Conservation (phyloP, 2,888 invertebrate genomes). For the Drosophila nr. medialis region DNA sequence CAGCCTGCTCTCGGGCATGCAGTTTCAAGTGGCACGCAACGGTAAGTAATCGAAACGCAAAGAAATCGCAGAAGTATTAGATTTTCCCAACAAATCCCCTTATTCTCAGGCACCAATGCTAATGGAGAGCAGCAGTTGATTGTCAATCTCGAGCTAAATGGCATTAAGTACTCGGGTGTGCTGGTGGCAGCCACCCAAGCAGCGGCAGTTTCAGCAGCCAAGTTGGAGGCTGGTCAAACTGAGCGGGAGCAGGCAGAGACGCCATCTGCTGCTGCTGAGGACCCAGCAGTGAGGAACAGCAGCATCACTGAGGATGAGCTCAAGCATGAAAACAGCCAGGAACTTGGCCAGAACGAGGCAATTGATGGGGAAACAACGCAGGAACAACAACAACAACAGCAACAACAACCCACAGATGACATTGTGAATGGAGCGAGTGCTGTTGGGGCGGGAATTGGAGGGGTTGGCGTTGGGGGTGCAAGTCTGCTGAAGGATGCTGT, state of each 20-base stretch:
- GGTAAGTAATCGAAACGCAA: constrained; percentile 86
- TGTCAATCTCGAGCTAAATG: constrained; percentile 98
- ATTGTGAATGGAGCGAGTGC: constrained; percentile 36
- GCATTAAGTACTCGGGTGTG: constrained; percentile 97
- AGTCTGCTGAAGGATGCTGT: constrained; percentile 62
- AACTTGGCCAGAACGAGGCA: constrained; percentile 34
- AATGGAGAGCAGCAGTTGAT: constrained; percentile 95
- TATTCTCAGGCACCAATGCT: constrained; percentile 89
- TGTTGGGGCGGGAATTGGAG: constrained; percentile 19
- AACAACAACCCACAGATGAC: constrained; percentile 26
- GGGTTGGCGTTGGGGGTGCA: constrained; percentile 19
- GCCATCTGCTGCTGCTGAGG: constrained; percentile 8
- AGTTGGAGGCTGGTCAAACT: neutral
- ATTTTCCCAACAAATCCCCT: constrained; percentile 12
- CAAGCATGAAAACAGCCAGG: constrained; percentile 33
- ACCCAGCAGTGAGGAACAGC: constrained; percentile 2
- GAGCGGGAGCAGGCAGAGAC: constrained; percentile 11
- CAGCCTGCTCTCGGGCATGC: constrained; percentile 83
- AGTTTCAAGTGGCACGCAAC: constrained; percentile 94
- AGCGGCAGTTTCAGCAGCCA: neutral
- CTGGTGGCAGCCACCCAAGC: constrained; percentile 87
- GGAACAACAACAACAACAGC: constrained; percentile 20
- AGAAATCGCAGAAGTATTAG: neutral
- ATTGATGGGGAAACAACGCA: constrained; percentile 27
- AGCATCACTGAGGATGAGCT: constrained; percentile 10